Evolutionary conservation across 2,113 vertebrate species (phyloP).

Genomic region (Eclectus roratus): DNA sequence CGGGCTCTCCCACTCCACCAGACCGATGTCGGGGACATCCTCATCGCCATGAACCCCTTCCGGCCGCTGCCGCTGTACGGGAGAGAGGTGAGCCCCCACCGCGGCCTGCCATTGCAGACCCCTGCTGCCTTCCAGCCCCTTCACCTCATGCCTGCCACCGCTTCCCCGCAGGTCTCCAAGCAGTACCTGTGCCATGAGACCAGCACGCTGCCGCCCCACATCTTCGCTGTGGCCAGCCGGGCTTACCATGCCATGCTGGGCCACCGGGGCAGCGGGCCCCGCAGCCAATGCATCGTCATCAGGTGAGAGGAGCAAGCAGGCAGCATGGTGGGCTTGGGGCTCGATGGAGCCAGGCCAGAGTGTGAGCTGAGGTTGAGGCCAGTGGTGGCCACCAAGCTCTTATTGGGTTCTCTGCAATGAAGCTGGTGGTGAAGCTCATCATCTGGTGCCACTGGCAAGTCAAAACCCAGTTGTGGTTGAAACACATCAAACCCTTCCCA

Average conservation of each 20-base stretch:
- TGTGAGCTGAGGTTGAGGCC: background rate
- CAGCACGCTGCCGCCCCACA: background rate
- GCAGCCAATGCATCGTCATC: constrained; percentile 8
- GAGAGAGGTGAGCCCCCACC: background rate
- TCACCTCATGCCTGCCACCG: background rate
- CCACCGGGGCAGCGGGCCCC: background rate
- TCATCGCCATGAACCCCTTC: background rate
- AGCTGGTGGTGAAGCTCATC: fast-evolving
- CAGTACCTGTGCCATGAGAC: background rate
- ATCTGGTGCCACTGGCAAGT: background rate
- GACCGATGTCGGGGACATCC: background rate
- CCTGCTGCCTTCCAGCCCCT: background rate
- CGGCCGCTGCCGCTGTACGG: background rate
- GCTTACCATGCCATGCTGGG: background rate
- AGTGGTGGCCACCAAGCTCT: fast-evolving
- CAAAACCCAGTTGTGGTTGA: background rate
- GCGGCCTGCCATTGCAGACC: background rate
- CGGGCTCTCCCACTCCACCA: background rate
- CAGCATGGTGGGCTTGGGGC: background rate
- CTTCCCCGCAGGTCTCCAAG: background rate
- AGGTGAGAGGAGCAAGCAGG: background rate
- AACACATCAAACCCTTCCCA: fast-evolving
- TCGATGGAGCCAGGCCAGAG: background rate
- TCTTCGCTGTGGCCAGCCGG: background rate
- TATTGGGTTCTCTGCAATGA: fast-evolving